Evolutionary conservation across 2,888 invertebrate genomes (phyloP), one percentile per base, ranked within the genome.

Genomic region (Cancer borealis): DNA sequence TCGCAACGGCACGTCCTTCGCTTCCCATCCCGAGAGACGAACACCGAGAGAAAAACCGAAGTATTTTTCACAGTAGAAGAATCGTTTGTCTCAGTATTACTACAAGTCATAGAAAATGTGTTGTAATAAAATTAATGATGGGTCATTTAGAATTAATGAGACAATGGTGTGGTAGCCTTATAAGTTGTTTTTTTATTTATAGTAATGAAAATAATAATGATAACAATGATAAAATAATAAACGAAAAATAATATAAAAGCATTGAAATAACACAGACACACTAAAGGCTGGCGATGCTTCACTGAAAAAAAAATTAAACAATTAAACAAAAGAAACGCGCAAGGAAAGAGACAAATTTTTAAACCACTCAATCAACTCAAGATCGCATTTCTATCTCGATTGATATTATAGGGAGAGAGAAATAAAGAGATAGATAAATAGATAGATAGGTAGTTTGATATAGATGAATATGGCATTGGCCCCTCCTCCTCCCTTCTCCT

Each of bases 391-490:
- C 14, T 54, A 54, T 54, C 54, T 54, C 8, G 8, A 8, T 54
- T 39, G 39, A 39, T 39, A 39, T 39, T 39, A 14, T 54, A 66
- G 60, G 12, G 21, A 66, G 14, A 79, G 79, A 79, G n/a, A 79
- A n/a, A 26, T 30, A 79, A 60, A 66, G 45, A 92, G 21, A 92
- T 92, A 89, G 45, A 92, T 92, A 89, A 17, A 89, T 60, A 89
- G 47, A 46, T 93, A 93, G 84, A 92, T 39, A 39, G 39, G 2
- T 39, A 39, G 39, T 39, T 39, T 1, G 39, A 39, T 39, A 88
- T 88, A 92, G 45, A 92, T 79, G 30, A 30, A 79, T 79, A 30
- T 79, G 30, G 79, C 79, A 79, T 79, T 79, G 79, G 46, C 47
- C 91, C 30, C 30, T 30, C 12, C 17, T 73, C 4, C 45, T 47